Base-by-base conservation (phyloP, 1,140 invertebrate species). In the Tribolium madens region DNA sequence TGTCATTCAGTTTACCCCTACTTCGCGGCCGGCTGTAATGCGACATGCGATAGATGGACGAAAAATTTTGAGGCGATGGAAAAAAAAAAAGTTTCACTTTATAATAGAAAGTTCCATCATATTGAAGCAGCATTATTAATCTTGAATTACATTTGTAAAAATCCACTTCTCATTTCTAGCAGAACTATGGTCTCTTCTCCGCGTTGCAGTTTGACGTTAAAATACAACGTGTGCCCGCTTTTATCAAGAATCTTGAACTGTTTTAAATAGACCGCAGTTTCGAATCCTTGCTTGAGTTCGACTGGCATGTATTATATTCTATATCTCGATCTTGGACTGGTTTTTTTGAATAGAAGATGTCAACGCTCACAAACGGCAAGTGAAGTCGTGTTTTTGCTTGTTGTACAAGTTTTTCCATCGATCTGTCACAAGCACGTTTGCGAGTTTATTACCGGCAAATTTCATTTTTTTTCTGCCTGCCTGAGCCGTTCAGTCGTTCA, bases 381-480 rank as follows among this genome's bases (percentile, higher is more conserved):
- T 75, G 73, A 73, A 13, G 73, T 47, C 48, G 53, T 75, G 73
- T 75, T 75, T 75, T 75, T 75, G 73, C 73, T 75, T 75, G 73
- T 75, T 75, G 73, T 75, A 68, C 73, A 75, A 75, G 53, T 75
- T 75, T 75, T 75, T 75, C 53, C 36, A 68, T 75, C 73, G 53
- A 75, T 75, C 73, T 75, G 73, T 75, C 73, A 75, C 53, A 60
- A 46, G 42, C 73, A 64, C 60, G 73, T 75, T 75, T 75, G 73
- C 53, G 60, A 75, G 73, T 75, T 75, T 75, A 75, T 75, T 75
- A 75, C 46, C 73, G 47, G 33, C 48, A 73, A 33, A 73, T 26
- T 42, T 72, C 70, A 57, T 53, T 53, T 73, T 73, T n/a, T 53
- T 73, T 73, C 50, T 52, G 47, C 18, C 26, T 64, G 26, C 57